These are phyloP conservation scores for rabbit (Oryctolagus cuniculus) DNA, from an alignment of 2,113 vertebrate species.

Conservation along the genomic window DNA sequence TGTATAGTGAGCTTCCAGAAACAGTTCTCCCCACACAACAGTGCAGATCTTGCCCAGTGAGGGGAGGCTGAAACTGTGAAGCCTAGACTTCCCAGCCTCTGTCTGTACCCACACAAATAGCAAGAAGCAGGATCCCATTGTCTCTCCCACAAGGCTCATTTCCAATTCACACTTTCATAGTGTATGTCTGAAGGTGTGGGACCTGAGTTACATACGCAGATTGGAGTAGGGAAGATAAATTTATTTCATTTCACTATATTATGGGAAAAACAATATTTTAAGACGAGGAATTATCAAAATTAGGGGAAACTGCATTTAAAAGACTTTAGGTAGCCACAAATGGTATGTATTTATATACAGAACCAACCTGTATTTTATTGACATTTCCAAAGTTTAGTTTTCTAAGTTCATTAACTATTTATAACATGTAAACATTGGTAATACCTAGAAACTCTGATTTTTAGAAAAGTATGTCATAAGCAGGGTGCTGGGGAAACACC, in stretches of 20 bases:
- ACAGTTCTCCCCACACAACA: not conserved
- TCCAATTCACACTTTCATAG: not conserved
- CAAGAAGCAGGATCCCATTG: not conserved
- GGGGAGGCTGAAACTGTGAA: not conserved
- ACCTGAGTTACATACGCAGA: not conserved
- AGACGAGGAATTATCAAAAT: not conserved
- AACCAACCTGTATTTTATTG: not conserved
- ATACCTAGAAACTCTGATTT: not conserved
- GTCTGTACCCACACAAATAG: too few species aligned
- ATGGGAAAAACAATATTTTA: not conserved
- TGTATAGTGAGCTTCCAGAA: not conserved
- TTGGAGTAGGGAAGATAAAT: not conserved
- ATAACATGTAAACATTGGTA: not conserved
- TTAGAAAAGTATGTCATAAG: not conserved
- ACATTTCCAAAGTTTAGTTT: constrained; percentile 11
- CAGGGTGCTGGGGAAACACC: not conserved
- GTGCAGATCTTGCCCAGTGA: not conserved
- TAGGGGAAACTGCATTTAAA: not conserved
- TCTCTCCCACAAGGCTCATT: not conserved
- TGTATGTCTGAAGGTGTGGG: not conserved
- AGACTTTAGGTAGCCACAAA: not conserved
- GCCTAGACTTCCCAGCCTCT: not conserved
- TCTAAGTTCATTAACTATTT: constrained; percentile 3
- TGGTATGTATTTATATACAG: not conserved
- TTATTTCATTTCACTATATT: not conserved